Conservation (phyloP, 1,140 invertebrate species). For the Drosophila pruinosa region DNA sequence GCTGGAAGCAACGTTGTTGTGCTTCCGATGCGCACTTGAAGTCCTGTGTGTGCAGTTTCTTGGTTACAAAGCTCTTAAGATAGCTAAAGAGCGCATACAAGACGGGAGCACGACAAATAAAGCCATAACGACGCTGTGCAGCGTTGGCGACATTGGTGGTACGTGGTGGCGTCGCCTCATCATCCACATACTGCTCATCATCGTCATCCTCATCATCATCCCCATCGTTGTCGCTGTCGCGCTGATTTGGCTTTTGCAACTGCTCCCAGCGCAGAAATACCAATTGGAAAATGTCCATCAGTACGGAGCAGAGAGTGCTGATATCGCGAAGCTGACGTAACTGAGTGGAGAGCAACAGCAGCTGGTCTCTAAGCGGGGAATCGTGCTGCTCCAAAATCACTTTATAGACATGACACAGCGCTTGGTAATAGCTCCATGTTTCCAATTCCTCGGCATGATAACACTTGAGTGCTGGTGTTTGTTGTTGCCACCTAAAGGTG, state of each 20-base stretch:
- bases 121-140: conserved; percentile 51
- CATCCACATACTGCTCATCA: conserved; percentile 64
- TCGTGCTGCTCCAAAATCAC: conserved; percentile 58
- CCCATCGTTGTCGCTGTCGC: conserved; percentile 10
- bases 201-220: conserved; percentile 45
- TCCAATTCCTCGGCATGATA: conserved; percentile 55
- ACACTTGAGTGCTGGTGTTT: conserved; percentile 47
- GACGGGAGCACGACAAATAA: conserved; percentile 62
- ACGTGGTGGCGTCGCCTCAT: conserved; percentile 41
- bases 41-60: conserved; percentile 74
- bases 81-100: conserved; percentile 64
- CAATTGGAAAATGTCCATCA: conserved; percentile 72
- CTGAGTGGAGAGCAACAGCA: conserved; percentile 56
- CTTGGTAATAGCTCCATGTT: conserved; percentile 57
- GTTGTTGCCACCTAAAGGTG: conserved; percentile 62
- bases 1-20: conserved; percentile 60
- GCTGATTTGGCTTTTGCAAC: conserved; percentile 27
- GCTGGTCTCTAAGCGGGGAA: conserved; percentile 27
- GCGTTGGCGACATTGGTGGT: neutral
- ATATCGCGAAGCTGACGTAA: conserved; percentile 63
- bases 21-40: conserved; percentile 55
- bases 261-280: conserved; percentile 79
- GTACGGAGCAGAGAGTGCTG: conserved; percentile 56
- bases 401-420: conserved; percentile 55
- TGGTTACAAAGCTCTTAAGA: conserved; percentile 67